A percentile compares a stretch with the other conserved stretches of the same genome.
These are phyloP conservation scores for Phoebastria nigripes DNA, from an alignment of 2,797 vertebrate genomes.

Conservation along the genomic window DNA sequence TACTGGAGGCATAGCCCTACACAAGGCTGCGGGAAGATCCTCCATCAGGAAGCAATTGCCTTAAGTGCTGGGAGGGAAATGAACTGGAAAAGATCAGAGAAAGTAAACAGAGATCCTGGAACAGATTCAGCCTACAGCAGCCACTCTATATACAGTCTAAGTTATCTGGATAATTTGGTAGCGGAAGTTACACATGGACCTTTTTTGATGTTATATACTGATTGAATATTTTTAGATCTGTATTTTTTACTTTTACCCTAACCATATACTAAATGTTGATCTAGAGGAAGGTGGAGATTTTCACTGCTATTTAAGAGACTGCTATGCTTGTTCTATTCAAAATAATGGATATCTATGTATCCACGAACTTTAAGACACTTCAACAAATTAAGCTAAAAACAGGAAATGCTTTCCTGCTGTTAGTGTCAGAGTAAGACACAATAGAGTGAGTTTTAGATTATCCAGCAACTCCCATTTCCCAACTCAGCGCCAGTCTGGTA, in stretches of 20 bases:
- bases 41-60: neutral
- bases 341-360: neutral
- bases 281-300: neutral
- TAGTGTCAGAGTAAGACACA: neutral
- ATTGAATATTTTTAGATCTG: neutral
- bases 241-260: neutral
- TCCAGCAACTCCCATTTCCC: conserved; percentile 51
- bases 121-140: neutral
- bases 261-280: neutral
- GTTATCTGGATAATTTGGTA: neutral
- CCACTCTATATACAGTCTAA: neutral
- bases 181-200: neutral
- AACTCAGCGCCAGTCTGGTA: neutral
- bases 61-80: neutral
- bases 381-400: conserved; percentile 7
- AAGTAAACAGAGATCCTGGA: neutral
- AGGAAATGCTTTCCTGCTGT: neutral
- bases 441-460: neutral
- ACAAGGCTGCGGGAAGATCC: neutral
- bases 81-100: neutral
- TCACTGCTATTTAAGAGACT: neutral
- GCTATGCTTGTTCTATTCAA: neutral
- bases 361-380: neutral
- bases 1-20: neutral
- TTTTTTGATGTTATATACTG: neutral